Evolutionary conservation across 2,797 vertebrate species (phyloP).

Genomic region (Siniperca undulata): DNA sequence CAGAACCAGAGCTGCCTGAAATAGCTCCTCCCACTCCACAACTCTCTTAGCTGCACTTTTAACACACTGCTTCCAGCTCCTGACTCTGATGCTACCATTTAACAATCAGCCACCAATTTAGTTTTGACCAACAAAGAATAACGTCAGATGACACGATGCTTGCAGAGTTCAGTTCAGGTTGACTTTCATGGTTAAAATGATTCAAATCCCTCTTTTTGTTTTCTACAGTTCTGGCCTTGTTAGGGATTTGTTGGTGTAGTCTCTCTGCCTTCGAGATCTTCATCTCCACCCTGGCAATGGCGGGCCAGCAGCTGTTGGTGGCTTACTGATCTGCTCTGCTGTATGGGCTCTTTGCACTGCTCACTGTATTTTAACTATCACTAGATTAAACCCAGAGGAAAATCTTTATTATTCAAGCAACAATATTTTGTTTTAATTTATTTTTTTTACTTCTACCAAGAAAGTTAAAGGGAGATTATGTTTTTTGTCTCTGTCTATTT

Average conservation of each 20-base stretch:
- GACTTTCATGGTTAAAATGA: neutral
- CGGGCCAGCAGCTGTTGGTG: conserved; percentile 93
- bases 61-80: neutral
- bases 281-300: conserved; percentile 94
- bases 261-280: conserved; percentile 96
- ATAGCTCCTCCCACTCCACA: neutral
- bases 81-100: neutral
- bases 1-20: neutral
- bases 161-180: neutral
- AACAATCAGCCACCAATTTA: neutral
- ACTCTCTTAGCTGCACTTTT: neutral
- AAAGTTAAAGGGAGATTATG: neutral
- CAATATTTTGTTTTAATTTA: neutral
- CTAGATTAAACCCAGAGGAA: neutral
- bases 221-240: conserved; percentile 84
- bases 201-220: conserved; percentile 1
- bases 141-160: neutral
- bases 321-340: conserved; percentile 93
- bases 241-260: conserved; percentile 93
- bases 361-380: conserved; percentile 89
- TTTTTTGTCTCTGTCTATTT: neutral
- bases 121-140: neutral
- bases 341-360: conserved; percentile 93
- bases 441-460: neutral
- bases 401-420: neutral